Evolutionary conservation across 2,113 vertebrate species (phyloP), one percentile per base, ranked within the genome.

Genomic region (Sapajus apella): DNA sequence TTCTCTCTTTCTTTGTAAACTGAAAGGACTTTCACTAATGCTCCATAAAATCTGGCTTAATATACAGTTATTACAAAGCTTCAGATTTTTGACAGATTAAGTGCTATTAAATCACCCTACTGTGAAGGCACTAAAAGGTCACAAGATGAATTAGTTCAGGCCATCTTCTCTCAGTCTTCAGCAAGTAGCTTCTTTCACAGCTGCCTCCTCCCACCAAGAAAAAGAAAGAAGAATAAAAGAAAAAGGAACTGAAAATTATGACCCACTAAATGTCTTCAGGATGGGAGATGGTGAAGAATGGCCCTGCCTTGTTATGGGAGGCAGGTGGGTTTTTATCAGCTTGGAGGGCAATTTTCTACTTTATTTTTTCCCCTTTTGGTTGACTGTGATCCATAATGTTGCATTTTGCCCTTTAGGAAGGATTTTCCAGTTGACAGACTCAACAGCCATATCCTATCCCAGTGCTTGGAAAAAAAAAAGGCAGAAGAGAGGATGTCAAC

Each of bases 81-180:
- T 98, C 98, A 98, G 97, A 98, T 98, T 98, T 98, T 98, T 98
- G 99, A 99, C 98, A 98, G 98, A 99, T 99, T 99, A 99, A 99
- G 98, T 99, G 98, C 98, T 99, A 98, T 98, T 99, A 99, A 99
- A 99, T 99, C 98, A 99, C 98, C 98, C 99, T 98, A 88, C 98
- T 98, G 98, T 98, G 98, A 99, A 98, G 98, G 98, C 98, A 95
- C 98, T 98, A 98, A 98, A 99, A 99, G 98, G 98, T 98, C 98
- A 99, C 98, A 99, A 98, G 98, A 99, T 98, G 97, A 99, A 99
- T 99, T 98, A 98, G 98, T 98, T 99, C 97, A 97, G 98, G 90
- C 97, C 93, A 45, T 98, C 98, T 98, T 98, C 98, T 97, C 98
- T 97, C 96, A 93, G 97, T 98, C 98, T 98, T 97, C 86, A 97